These are phyloP conservation scores for Sarcophaga peregrina DNA, from an alignment of 1,140 invertebrate species.

Conservation along the genomic window DNA sequence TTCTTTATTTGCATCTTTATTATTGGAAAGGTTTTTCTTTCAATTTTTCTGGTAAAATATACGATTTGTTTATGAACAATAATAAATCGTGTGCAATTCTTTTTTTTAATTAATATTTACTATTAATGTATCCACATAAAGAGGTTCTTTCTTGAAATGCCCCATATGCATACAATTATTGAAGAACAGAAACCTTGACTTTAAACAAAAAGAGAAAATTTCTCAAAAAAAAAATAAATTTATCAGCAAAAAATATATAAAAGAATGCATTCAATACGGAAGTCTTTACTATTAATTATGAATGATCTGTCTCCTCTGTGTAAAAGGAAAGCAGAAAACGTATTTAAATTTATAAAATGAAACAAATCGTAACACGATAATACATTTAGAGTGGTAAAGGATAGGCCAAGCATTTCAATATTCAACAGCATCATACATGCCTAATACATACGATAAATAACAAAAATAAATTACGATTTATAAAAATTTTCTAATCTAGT, in stretches of 20 bases:
- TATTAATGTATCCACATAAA: background rate
- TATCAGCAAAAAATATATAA: background rate
- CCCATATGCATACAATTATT: background rate
- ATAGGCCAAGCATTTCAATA: no score
- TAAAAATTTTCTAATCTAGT: no score
- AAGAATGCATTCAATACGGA: background rate
- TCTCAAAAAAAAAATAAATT: background rate
- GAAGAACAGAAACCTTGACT: slow-evolving; percentile 1
- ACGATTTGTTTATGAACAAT: background rate
- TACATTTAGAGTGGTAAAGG: no score
- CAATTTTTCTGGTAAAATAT: background rate
- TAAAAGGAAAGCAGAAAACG: no score
- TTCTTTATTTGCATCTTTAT: background rate
- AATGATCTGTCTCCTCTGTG: background rate
- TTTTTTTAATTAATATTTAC: no score
- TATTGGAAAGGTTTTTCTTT: background rate
- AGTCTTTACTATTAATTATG: background rate
- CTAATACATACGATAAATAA: no score
- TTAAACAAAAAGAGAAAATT: background rate
- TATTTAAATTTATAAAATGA: no score
- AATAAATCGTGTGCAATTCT: background rate
- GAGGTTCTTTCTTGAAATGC: background rate
- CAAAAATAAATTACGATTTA: no score
- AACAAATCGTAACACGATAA: no score
- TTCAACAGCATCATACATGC: no score